Evolutionary conservation across 2,113 vertebrate genomes (phyloP).

Genomic region (Polypterus senegalus): DNA sequence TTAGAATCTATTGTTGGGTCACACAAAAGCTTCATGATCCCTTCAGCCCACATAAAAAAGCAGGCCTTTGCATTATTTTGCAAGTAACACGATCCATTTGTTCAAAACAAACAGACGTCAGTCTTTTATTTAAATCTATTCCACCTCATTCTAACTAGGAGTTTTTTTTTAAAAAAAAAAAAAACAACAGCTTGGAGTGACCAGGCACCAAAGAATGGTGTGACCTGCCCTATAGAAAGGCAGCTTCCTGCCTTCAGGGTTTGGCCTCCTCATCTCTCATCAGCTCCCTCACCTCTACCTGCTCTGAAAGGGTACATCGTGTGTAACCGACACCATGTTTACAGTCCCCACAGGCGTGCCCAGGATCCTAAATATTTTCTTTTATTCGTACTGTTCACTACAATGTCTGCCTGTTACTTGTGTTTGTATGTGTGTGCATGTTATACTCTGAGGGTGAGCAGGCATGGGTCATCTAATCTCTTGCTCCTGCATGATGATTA

Average conservation of each 20-base stretch:
- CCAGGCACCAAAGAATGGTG: neutral
- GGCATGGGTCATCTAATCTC: too few relatives aligned
- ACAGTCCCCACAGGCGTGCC: neutral
- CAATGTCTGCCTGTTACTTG: too few relatives aligned
- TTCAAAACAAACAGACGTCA: too few relatives aligned
- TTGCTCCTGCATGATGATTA: too few relatives aligned
- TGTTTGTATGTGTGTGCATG: too few relatives aligned
- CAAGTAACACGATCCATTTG: too few relatives aligned
- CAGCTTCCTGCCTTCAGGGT: conserved; percentile 1
- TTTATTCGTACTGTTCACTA: neutral
- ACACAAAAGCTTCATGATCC: too few relatives aligned
- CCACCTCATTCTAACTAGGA: neutral
- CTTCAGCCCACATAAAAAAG: too few relatives aligned
- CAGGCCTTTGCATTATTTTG: too few relatives aligned
- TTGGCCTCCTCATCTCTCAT: neutral
- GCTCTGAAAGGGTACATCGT: neutral
- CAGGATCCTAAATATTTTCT: neutral
- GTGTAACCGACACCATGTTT: neutral
- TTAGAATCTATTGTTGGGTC: too few relatives aligned
- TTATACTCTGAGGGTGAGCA: too few relatives aligned
- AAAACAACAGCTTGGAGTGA: neutral
- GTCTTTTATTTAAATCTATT: neutral
- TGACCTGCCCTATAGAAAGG: neutral
- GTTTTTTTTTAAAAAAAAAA: neutral
- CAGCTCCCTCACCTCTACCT: neutral